phyloP scores from a whole-genome alignment of 1,140 invertebrate species.

The Coptotermes formosanus region DNA sequence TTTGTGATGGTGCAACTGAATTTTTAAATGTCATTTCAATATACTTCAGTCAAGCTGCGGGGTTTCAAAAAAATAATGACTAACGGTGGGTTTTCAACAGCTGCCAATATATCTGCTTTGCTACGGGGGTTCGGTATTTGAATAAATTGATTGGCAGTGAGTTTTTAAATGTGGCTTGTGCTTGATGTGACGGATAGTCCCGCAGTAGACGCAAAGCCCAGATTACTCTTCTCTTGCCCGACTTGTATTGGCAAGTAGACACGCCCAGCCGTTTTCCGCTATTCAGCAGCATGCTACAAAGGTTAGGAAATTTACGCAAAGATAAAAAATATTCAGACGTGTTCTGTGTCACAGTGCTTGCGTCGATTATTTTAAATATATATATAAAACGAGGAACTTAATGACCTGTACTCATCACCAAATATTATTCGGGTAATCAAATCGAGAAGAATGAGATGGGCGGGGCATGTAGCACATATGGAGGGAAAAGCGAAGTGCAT shows the following conservation, averaged over 20 bases:
- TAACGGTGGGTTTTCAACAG: background rate
- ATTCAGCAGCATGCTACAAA: background rate
- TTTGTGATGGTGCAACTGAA: too few species aligned
- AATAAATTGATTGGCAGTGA: constrained; percentile 7
- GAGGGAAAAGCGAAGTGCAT: too few species aligned
- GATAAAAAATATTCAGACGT: too few species aligned
- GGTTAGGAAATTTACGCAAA: too few species aligned
- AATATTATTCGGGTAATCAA: too few species aligned
- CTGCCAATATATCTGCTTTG: background rate
- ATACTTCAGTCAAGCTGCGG: background rate
- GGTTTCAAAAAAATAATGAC: background rate
- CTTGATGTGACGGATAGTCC: background rate
- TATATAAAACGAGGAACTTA: too few species aligned
- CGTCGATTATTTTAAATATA: too few species aligned
- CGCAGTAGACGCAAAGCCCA: background rate
- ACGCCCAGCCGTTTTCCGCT: background rate
- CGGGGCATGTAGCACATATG: too few species aligned
- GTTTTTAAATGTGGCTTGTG: background rate
- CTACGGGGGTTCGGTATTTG: background rate
- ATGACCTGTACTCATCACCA: too few species aligned
- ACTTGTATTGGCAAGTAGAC: background rate
- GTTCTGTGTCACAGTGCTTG: too few species aligned
- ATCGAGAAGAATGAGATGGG: too few species aligned
- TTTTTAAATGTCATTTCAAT: too few species aligned
- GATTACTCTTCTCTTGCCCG: background rate